Evolutionary conservation across 2,797 vertebrate species (phyloP).

Genomic region (Myotis planiceps): DNA sequence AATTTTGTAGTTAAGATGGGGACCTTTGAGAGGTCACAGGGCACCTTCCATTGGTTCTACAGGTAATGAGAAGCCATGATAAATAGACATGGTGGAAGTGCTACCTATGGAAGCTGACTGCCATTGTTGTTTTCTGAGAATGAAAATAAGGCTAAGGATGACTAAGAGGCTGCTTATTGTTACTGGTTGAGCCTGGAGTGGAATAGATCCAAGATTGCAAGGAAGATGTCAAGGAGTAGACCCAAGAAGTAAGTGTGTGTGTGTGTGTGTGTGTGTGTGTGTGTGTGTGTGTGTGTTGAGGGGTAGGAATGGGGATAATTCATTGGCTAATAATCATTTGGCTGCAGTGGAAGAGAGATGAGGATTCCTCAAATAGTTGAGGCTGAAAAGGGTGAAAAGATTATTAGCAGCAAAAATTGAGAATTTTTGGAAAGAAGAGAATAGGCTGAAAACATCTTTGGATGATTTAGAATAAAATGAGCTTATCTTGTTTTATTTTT

Average conservation of each 20-base stretch:
- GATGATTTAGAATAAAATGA: conserved; percentile 66
- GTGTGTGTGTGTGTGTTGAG: background rate
- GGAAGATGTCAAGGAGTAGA: background rate
- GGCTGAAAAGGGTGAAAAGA: background rate
- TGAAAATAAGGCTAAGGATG: background rate
- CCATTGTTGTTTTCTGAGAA: background rate
- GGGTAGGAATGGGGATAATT: background rate
- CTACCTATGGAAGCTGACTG: background rate
- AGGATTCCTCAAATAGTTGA: background rate
- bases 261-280: background rate
- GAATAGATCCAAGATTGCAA: background rate
- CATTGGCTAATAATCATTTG: conserved; percentile 5
- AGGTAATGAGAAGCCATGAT: background rate
- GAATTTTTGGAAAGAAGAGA: conserved; percentile 8
- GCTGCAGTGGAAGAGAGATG: background rate
- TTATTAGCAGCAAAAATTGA: conserved; percentile 26
- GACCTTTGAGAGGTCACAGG: background rate
- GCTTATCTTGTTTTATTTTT: conserved; percentile 62
- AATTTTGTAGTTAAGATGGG: background rate
- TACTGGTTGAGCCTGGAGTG: background rate
- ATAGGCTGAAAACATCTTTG: conserved; percentile 44
- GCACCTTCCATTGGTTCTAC: background rate
- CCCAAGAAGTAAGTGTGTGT: background rate
- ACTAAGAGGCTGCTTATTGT: background rate
- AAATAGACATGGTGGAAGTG: background rate